Percentiles rank a stretch among this genome's conserved stretches.
phyloP scores from a whole-genome alignment of 2,888 invertebrate species.

The Mongoloraphidia duomilia region DNA sequence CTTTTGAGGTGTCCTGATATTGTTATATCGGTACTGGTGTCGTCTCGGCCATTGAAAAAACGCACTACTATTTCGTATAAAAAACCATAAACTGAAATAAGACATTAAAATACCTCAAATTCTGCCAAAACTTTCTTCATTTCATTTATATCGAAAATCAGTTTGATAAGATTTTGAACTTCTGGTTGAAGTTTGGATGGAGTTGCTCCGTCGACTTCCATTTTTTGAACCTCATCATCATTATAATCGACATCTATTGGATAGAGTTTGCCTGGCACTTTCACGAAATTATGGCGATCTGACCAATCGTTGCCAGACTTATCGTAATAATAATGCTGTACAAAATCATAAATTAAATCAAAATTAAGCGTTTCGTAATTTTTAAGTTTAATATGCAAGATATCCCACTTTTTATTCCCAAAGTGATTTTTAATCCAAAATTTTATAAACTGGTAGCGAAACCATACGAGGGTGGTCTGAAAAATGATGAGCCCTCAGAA shows the following conservation, averaged over 20 bases:
- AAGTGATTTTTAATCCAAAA: too few relatives aligned
- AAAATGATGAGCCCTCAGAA: too few relatives aligned
- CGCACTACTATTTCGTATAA: background rate
- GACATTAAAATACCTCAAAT: conserved; percentile 53
- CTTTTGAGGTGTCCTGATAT: too few relatives aligned
- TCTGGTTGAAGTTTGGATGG: conserved; percentile 55
- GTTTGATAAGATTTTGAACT: conserved; percentile 68
- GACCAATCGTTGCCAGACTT: conserved; percentile 77
- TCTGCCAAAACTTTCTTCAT: conserved; percentile 91
- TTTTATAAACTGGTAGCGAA: too few relatives aligned
- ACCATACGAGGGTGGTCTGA: too few relatives aligned
- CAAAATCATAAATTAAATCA: conserved; percentile 1
- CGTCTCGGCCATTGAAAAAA: too few relatives aligned
- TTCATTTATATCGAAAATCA: conserved; percentile 78
- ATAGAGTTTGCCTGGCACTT: conserved; percentile 58
- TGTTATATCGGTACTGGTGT: too few relatives aligned
- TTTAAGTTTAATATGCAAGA: too few relatives aligned
- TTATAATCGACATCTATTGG: conserved; percentile 83
- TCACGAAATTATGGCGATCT: conserved; percentile 45
- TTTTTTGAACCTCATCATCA: conserved; percentile 25
- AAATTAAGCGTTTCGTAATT: conserved; percentile 10
- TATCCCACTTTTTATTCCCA: too few relatives aligned
- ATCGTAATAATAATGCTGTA: conserved; percentile 34
- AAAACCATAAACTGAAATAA: background rate
- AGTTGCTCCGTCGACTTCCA: conserved; percentile 25